Evolutionary conservation across 2,888 invertebrate species (phyloP).

Genomic region (Nemoura dubitans): DNA sequence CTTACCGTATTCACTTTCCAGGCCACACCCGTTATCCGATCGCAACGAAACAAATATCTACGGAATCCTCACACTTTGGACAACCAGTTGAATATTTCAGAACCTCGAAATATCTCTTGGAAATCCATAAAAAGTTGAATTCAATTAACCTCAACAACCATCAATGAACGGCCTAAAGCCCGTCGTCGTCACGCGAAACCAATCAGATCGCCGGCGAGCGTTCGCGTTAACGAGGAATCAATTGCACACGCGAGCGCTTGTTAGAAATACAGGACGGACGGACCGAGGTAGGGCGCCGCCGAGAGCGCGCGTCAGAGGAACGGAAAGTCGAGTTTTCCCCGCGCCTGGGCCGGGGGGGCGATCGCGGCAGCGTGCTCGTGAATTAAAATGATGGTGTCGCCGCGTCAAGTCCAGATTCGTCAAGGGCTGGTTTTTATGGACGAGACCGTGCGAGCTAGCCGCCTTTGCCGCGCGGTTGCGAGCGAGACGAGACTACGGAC

Average conservation of each 20-base stretch:
- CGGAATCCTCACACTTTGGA: no score
- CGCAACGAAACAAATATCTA: no score
- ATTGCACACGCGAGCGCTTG: background rate
- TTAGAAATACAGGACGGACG: no score
- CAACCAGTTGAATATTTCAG: no score
- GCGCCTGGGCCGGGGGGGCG: background rate
- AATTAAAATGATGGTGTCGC: constrained; percentile 34
- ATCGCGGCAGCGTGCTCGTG: background rate
- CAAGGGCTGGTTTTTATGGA: constrained; percentile 32
- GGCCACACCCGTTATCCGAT: no score
- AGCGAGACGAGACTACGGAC: background rate
- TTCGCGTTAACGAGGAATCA: constrained; percentile 2
- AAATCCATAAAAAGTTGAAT: no score
- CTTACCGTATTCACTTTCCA: no score
- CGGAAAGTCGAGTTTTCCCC: background rate
- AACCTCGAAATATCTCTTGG: no score
- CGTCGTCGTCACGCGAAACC: background rate
- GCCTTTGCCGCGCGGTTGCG: constrained; percentile 19
- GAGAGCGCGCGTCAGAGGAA: no score
- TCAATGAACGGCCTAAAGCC: no score
- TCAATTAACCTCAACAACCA: no score
- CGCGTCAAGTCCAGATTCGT: constrained; percentile 34
- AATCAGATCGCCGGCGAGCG: background rate
- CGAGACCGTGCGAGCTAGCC: constrained; percentile 31
- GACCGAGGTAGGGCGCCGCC: no score